Evolutionary conservation across 2,797 vertebrate species (phyloP), one percentile per base, ranked within the genome.

Genomic region (Darevskia nairensis): DNA sequence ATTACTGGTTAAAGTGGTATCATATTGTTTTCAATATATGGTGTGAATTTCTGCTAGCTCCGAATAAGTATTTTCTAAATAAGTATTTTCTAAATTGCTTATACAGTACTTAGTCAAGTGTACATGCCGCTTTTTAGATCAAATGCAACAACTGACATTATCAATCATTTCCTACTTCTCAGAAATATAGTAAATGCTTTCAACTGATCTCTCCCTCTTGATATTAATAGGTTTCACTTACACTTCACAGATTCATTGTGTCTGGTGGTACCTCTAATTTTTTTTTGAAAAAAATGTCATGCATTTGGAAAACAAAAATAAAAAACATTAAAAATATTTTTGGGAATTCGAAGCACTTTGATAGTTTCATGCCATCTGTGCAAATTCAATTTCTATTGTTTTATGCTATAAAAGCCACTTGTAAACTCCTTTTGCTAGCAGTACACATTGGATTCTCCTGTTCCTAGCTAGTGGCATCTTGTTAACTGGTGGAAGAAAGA

Each of bases 71-170:
- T 88, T 90, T 90, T 79, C 69, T 27, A 39, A 27, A 61, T 87
- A 90, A 46, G 68, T 88, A 1, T 59, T 72, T 90, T 79, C 75
- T 27, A 39, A 27, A 61, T 87, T 91, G 50, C 68, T 9, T 88
- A 1, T 50, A 35, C 35, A 35, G 35, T 35, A 29, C 80, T 90
- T 94, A 88, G 76, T 71, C 94, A 85, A 90, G 25, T 1, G 90
- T 79, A 90, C 90, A 84, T 80, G 11, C 29, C 74, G 91, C 44
- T 74, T 46, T 83, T 74, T 61, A 76, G 76, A 90, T 10, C 1
- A 81, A 29, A 23, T 81, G 1, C 55, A 15, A 86, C 3, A 89
- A 9, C 46, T 87, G 91, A 0, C 76, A 69, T 82, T 83, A 13
- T 88, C 35, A 91, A 55, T 84, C 19, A 27, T 35, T 6, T 6